Conservation (phyloP, 2,888 invertebrate genomes). For the Lepidochitona cinerea region DNA sequence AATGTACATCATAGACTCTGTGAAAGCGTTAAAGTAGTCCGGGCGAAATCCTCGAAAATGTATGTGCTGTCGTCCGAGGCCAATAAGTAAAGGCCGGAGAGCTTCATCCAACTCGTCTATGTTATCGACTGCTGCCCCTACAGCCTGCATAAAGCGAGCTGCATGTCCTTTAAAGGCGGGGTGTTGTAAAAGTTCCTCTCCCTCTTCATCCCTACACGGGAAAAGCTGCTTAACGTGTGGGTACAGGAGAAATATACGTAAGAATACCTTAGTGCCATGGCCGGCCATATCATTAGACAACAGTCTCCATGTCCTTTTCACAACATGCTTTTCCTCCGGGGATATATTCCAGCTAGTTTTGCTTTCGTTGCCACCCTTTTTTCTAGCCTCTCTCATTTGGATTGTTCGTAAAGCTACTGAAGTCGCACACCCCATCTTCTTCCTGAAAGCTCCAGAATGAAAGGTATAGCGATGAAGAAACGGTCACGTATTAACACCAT, state of each 20-base stretch:
- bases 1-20: slow-evolving; percentile 44
- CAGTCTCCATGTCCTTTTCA: slow-evolving; percentile 45
- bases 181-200: slow-evolving; percentile 41
- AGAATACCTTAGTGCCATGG: slow-evolving; percentile 50
- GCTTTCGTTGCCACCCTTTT: not conserved
- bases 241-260: slow-evolving; percentile 46
- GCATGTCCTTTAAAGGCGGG: slow-evolving; percentile 50
- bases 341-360: not conserved
- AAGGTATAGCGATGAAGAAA: no score
- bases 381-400: not conserved
- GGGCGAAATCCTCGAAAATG: slow-evolving; percentile 50
- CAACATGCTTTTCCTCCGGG: slow-evolving; percentile 27
- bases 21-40: slow-evolving; percentile 52
- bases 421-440: slow-evolving; percentile 4
- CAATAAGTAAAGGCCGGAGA: slow-evolving; percentile 45
- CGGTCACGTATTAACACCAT: no score
- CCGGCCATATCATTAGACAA: slow-evolving; percentile 42
- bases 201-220: slow-evolving; percentile 45
- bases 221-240: slow-evolving; percentile 54
- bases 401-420: not conserved
- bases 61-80: slow-evolving; percentile 51
- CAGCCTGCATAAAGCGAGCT: slow-evolving; percentile 63
- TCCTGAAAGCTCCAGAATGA: no score
- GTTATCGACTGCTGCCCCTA: slow-evolving; percentile 56
- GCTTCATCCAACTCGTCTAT: slow-evolving; percentile 44